Conservation (phyloP, 2,797 vertebrate species). For the Crenichthys baileyi region DNA sequence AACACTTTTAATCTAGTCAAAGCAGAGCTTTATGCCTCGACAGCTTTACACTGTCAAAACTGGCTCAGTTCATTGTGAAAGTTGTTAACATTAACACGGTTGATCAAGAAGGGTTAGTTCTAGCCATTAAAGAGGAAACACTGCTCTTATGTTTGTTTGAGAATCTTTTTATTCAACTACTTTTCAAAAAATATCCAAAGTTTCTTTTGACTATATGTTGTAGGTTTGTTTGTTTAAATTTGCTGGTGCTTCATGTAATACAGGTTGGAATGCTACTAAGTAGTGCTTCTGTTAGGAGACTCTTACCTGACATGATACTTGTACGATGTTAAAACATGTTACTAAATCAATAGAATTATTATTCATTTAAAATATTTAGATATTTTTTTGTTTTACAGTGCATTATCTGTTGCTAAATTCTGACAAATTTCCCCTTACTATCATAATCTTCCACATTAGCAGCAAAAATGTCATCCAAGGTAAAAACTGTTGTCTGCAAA, state of each 20-base stretch:
- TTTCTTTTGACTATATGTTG: neutral
- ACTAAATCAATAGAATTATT: neutral
- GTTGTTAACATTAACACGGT: neutral
- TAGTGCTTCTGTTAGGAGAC: neutral
- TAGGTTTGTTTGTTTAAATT: neutral
- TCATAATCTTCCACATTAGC: neutral
- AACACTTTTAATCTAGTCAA: too few relatives aligned
- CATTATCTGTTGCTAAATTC: too few relatives aligned
- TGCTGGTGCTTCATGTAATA: neutral
- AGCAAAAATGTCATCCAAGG: neutral
- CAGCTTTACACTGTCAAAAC: too few relatives aligned
- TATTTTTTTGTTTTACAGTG: neutral
- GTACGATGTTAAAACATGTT: neutral
- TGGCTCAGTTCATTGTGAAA: too few relatives aligned
- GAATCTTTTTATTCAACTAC: neutral
- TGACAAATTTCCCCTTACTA: neutral
- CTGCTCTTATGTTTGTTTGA: neutral
- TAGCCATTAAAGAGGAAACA: neutral
- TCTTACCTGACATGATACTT: neutral
- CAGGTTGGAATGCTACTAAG: neutral
- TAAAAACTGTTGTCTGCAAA: neutral
- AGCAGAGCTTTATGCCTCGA: too few relatives aligned
- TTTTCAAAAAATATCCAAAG: neutral
- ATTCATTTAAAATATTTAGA: neutral
- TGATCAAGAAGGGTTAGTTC: neutral